Percentiles rank a stretch among this genome's conserved stretches.
Conservation (phyloP, 2,888 invertebrate genomes). For the Terebella lapidaria region DNA sequence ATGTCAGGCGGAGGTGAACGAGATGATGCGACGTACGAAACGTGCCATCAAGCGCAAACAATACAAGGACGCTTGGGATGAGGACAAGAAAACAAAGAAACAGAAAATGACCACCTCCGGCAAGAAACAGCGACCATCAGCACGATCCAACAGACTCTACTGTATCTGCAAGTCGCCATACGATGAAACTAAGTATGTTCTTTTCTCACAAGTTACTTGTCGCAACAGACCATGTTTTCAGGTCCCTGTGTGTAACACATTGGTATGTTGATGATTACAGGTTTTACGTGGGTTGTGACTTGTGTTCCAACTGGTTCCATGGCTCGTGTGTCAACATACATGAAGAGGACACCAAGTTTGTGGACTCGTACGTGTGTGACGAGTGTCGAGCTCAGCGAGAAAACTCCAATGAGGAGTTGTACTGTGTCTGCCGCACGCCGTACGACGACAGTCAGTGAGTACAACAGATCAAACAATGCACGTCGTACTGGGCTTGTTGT, state of each 20-base stretch:
- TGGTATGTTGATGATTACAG: no score
- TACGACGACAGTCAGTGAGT: constrained; percentile 89
- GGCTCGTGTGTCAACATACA: constrained; percentile 92
- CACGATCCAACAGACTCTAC: constrained; percentile 59
- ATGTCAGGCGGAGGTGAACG: not conserved
- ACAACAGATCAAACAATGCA: no score
- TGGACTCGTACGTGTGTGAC: constrained; percentile 74
- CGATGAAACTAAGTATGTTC: constrained; percentile 87
- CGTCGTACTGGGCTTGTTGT: no score
- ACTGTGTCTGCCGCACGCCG: constrained; percentile 90
- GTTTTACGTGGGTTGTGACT: constrained; percentile 95
- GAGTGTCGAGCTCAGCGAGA: constrained; percentile 51
- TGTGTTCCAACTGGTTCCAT: constrained; percentile 98
- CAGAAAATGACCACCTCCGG: constrained; percentile 26
- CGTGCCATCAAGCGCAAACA: not conserved
- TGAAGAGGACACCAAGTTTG: constrained; percentile 81
- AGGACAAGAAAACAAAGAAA: constrained; percentile 36
- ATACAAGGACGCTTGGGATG: not conserved
- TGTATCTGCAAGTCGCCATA: constrained; percentile 93
- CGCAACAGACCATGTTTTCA: no score
- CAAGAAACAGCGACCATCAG: constrained; percentile 18
- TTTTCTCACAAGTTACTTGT: not conserved
- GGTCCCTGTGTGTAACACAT: no score
- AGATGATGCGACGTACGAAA: not conserved
- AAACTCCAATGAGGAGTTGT: constrained; percentile 68